A percentile compares a stretch with the other conserved stretches of the same genome.
These are phyloP conservation scores for Petaurus breviceps DNA, from an alignment of 2,113 vertebrate species.

Conservation along the genomic window DNA sequence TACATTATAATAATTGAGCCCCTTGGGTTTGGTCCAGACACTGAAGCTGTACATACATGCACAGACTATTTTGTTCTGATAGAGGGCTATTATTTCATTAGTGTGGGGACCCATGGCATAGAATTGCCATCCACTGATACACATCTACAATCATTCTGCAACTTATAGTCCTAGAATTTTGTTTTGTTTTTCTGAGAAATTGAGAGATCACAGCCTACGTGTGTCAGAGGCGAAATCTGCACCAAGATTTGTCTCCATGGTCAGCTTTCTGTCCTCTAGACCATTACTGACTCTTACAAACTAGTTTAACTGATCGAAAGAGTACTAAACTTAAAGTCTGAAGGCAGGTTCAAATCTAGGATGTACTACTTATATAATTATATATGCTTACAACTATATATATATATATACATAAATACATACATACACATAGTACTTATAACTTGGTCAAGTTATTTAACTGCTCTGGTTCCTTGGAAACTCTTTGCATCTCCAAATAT, in stretches of 20 bases:
- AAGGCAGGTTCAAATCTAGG: neutral
- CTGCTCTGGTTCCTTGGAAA: neutral
- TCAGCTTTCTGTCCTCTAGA: neutral
- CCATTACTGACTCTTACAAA: neutral
- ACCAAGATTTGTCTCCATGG: neutral
- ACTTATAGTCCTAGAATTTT: neutral
- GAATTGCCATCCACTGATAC: neutral
- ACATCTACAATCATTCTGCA: neutral
- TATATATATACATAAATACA: no score
- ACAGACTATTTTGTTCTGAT: neutral
- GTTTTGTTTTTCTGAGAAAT: neutral
- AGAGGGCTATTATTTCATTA: neutral
- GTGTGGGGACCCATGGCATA: neutral
- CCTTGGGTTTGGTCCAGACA: neutral
- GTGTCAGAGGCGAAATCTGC: neutral
- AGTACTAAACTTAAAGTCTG: neutral
- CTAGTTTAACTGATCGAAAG: neutral
- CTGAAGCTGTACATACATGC: neutral
- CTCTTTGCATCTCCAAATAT: neutral
- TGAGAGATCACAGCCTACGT: neutral
- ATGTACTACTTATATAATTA: neutral
- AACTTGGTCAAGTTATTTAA: neutral
- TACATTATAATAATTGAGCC: slow-evolving; percentile 2
- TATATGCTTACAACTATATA: no score
- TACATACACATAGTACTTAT: no score